phyloP scores from a whole-genome alignment of 53 echinoderm and acorn worm species.

The Antedon mediterranea region DNA sequence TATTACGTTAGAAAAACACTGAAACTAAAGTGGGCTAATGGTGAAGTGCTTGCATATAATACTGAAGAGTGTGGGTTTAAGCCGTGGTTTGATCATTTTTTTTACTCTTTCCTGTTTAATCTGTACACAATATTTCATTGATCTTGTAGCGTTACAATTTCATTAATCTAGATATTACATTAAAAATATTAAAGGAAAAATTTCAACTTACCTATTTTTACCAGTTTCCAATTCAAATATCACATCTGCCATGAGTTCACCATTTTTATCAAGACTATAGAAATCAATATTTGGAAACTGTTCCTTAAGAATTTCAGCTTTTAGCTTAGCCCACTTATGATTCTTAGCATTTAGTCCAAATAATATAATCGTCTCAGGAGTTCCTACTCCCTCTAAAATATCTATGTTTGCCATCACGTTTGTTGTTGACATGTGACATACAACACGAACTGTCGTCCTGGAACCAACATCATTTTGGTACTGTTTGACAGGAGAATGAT shows the following conservation, averaged over 20 bases:
- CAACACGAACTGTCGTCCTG: constrained; percentile 65
- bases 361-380: constrained; percentile 46
- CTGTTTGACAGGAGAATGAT: constrained; percentile 50
- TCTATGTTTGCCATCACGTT: constrained; percentile 32
- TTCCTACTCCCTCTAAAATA: constrained; percentile 16
- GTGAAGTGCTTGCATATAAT: no score
- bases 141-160: no score
- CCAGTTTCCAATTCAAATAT: constrained; percentile 93
- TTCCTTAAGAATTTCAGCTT: constrained; percentile 38
- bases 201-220: constrained; percentile 55
- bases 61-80: no score
- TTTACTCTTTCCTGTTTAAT: no score
- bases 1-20: no score
- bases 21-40: no score
- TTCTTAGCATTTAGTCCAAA: constrained; percentile 62
- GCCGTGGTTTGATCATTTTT: no score
- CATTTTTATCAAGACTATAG: constrained; percentile 51
- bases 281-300: constrained; percentile 46
- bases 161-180: no score
- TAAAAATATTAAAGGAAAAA: no score
- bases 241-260: constrained; percentile 58
- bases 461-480: constrained; percentile 63
- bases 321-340: constrained; percentile 42
- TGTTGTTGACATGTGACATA: constrained; percentile 67
- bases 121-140: no score